These are phyloP conservation scores for Plebejus anna DNA, from an alignment of 2,888 invertebrate genomes.

Conservation along the genomic window DNA sequence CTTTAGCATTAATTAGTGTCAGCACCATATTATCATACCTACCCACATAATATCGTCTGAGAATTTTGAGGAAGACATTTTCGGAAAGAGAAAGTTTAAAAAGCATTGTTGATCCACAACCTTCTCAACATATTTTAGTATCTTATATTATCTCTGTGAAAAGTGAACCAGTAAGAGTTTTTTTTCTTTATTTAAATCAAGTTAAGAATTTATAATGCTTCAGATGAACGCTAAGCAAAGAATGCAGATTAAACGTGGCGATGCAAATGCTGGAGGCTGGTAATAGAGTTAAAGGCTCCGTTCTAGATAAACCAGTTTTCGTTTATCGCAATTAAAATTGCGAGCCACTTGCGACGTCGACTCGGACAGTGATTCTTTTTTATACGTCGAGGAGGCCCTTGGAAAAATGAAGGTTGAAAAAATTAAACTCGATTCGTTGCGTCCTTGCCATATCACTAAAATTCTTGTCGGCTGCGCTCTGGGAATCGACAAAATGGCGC, in stretches of 20 bases:
- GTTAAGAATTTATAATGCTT: background rate
- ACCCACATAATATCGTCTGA: slow-evolving; percentile 1
- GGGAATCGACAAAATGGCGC: slow-evolving; percentile 70
- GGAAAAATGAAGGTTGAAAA: slow-evolving; percentile 37
- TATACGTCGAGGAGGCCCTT: slow-evolving; percentile 27
- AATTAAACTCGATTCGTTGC: slow-evolving; percentile 47
- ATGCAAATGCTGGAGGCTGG: slow-evolving; percentile 13
- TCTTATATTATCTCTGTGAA: background rate
- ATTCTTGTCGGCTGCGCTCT: slow-evolving; percentile 55
- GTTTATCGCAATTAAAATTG: slow-evolving; percentile 28
- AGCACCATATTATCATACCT: background rate
- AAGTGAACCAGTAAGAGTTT: slow-evolving; percentile 3
- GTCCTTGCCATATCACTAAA: slow-evolving; percentile 57
- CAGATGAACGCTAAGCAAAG: slow-evolving; percentile 10
- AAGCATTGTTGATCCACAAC: slow-evolving; percentile 15
- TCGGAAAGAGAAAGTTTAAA: slow-evolving; percentile 24
- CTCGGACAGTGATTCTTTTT: slow-evolving; percentile 16
- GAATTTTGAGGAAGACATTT: background rate
- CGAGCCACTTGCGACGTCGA: slow-evolving; percentile 6
- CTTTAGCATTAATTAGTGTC: background rate
- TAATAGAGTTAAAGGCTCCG: slow-evolving; percentile 27
- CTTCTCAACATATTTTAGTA: background rate
- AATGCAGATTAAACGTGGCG: background rate
- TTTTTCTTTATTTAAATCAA: background rate
- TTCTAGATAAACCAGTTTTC: slow-evolving; percentile 29